Evolutionary conservation across 2,113 vertebrate genomes (phyloP), one percentile per base, ranked within the genome.

Genomic region (Parus major): DNA sequence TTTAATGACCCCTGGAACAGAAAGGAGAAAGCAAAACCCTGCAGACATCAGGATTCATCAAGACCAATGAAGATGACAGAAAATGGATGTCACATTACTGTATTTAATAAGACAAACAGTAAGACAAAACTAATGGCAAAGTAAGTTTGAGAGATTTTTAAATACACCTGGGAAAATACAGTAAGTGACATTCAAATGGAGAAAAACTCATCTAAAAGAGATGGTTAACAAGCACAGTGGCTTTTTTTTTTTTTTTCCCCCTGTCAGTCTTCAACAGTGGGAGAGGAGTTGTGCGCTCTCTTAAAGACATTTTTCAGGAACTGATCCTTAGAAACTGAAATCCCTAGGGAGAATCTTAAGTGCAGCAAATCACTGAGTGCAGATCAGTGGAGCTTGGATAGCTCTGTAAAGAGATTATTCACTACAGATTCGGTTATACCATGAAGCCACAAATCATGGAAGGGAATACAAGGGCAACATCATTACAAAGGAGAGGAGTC

Each of bases 271-370:
- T 88, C 53, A 90, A 69, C 11, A 55, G 16, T 4, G 7, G 61
- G 20, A 90, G 17, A 90, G 49, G 13, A 90, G n/a, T 33, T 72
- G 28, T 12, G 1, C 61, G 27, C 33, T 72, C 39, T 90, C 20
- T 59, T 66, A 28, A 76, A 90, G 41, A 50, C 9, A 88, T 90
- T 93, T 87, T 70, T 96, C 59, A 83, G 55, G 55, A 91, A 79
- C 19, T 27, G 36, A 76, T 88, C 79, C 75, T 90, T 86, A 65
- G 46, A 88, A 96, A 94, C 5, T 29, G 41, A 88, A 95, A 90
- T 50, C 79, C 75, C 41, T 47, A 33, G 29, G 18, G 75, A 69
- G n/a, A 92, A 63, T 53, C 18, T 39, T 77, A 88, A 96, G 66
- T 78, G 71, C 68, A 93, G 68, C 42, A 95, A 92, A 92, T 70